phyloP scores from a whole-genome alignment of 2,797 vertebrate species.

The Orientallactaga sibirica region DNA sequence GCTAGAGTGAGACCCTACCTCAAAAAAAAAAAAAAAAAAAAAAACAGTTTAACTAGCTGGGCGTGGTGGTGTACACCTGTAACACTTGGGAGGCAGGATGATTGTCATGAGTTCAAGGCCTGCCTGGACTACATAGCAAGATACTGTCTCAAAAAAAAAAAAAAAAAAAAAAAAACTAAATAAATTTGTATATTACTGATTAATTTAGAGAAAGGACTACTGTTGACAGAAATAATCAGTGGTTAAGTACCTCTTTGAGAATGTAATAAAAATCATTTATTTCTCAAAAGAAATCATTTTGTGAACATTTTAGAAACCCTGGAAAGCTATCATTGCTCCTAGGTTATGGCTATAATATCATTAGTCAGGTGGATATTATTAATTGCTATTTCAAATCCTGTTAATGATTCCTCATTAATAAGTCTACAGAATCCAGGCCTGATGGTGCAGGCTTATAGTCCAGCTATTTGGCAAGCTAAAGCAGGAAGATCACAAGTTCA shows the following conservation, averaged over 20 bases:
- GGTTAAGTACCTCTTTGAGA: slow-evolving; percentile 1
- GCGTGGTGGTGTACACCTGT: too few species aligned
- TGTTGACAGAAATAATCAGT: not conserved
- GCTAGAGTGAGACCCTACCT: too few species aligned
- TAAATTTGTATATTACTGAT: slow-evolving; percentile 25
- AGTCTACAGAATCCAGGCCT: not conserved
- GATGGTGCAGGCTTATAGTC: not conserved
- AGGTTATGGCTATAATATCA: slow-evolving; percentile 46
- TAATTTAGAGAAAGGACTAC: slow-evolving; percentile 34
- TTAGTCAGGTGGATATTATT: not conserved
- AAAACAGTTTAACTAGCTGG: not conserved
- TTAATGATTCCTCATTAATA: slow-evolving; percentile 16
- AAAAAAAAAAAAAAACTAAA: not conserved
- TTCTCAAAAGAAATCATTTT: not conserved
- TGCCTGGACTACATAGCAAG: not conserved
- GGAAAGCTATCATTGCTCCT: slow-evolving; percentile 24
- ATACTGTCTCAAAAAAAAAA: not conserved
- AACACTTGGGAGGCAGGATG: not conserved
- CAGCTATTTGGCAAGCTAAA: not conserved
- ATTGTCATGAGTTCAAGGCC: not conserved
- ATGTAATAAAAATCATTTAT: not conserved
- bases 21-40: too few species aligned
- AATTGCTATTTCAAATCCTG: slow-evolving; percentile 46
- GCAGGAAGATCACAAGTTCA: not conserved
- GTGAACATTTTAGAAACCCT: slow-evolving; percentile 27